phyloP scores from a whole-genome alignment of 2,888 invertebrate species.

The Cheilosia grossa region DNA sequence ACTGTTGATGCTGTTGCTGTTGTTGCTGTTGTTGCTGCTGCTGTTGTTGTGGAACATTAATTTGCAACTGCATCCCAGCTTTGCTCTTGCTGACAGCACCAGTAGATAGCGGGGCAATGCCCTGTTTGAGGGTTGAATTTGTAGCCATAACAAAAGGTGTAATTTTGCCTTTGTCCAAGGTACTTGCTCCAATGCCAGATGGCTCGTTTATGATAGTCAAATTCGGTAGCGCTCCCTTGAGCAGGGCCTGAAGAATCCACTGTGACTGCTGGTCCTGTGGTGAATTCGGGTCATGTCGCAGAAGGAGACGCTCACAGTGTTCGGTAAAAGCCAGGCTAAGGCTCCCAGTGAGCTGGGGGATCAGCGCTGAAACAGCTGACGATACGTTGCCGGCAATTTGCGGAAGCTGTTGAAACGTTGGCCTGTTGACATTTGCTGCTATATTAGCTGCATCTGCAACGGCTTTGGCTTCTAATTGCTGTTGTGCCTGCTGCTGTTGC shows the following conservation, averaged over 20 bases:
- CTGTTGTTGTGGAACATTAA: slow-evolving; percentile 64
- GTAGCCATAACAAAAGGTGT: slow-evolving; percentile 48
- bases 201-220: slow-evolving; percentile 83
- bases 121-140: slow-evolving; percentile 36
- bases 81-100: slow-evolving; percentile 53
- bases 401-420: slow-evolving; percentile 38
- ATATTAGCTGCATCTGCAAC: slow-evolving; percentile 11
- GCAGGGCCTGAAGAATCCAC: slow-evolving; percentile 82
- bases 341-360: slow-evolving; percentile 86
- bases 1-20: slow-evolving; percentile 22
- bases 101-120: slow-evolving; percentile 24
- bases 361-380: slow-evolving; percentile 81
- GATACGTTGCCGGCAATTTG: slow-evolving; percentile 80
- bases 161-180: slow-evolving; percentile 55
- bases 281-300: slow-evolving; percentile 87
- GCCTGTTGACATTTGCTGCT: slow-evolving; percentile 18
- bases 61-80: slow-evolving; percentile 57
- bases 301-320: slow-evolving; percentile 87
- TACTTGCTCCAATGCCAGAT: slow-evolving; percentile 60
- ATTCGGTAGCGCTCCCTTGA: slow-evolving; percentile 83
- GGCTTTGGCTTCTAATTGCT: slow-evolving; percentile 45
- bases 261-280: slow-evolving; percentile 84
- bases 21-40: slow-evolving; percentile 55
- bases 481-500: slow-evolving; percentile 41
- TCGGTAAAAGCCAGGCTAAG: slow-evolving; percentile 87